phyloP scores from a whole-genome alignment of 1,140 invertebrate species.

The Orussus abietinus region DNA sequence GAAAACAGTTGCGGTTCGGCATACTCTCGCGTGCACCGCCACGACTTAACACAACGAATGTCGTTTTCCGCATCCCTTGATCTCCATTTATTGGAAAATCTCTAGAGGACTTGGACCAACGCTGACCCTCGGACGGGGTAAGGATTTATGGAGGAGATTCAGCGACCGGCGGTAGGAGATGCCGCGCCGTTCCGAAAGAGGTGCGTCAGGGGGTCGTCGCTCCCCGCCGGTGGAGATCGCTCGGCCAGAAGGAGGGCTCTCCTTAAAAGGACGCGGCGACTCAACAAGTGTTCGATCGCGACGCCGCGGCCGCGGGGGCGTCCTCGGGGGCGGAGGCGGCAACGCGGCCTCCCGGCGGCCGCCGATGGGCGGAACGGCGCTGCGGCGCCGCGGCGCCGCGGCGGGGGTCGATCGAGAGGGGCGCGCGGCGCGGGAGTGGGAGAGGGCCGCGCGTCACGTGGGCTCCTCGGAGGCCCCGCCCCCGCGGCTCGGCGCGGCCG shows the following conservation, averaged over 20 bases:
- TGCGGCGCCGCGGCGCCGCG: constrained; percentile 11
- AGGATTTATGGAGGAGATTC: too few species aligned
- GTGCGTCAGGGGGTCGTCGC: neutral
- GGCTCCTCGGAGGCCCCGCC: constrained; percentile 41
- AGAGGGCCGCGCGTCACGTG: constrained; percentile 40
- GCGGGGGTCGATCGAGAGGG: constrained; percentile 26
- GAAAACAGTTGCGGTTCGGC: too few species aligned
- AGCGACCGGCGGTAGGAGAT: too few species aligned
- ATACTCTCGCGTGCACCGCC: too few species aligned
- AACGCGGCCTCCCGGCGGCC: constrained; percentile 11
- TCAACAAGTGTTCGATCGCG: constrained; percentile 41
- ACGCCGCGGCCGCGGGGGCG: constrained; percentile 23
- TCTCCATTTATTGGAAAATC: too few species aligned
- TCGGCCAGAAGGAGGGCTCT: constrained; percentile 14
- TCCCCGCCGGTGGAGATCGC: constrained; percentile 1
- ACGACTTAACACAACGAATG: too few species aligned
- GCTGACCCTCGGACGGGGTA: too few species aligned
- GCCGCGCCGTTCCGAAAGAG: too few species aligned
- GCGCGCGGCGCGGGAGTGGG: constrained; percentile 18
- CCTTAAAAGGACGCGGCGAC: constrained; percentile 9
- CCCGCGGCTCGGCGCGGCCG: constrained; percentile 40
- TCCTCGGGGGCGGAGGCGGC: constrained; percentile 11
- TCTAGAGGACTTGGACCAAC: too few species aligned
- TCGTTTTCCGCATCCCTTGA: too few species aligned
- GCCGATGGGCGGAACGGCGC: neutral